phyloP scores from a whole-genome alignment of 2,113 vertebrate genomes.

The Bucco capensis region DNA sequence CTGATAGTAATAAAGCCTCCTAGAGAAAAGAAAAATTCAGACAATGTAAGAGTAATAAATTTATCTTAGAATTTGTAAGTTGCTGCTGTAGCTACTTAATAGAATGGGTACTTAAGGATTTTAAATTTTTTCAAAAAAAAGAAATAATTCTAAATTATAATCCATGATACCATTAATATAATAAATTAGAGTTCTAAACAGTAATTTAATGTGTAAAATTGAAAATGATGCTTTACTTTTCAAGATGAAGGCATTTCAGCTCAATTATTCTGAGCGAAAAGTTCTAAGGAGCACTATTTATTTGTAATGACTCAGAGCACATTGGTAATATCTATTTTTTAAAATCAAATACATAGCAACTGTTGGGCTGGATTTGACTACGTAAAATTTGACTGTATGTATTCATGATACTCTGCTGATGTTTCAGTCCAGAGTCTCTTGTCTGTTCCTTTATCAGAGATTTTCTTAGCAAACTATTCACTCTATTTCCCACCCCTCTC shows the following conservation, averaged over 20 bases:
- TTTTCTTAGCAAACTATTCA: background rate
- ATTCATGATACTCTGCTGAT: fast-evolving
- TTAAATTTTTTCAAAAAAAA: fast-evolving
- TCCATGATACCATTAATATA: background rate
- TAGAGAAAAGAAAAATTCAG: background rate
- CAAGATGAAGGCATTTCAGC: background rate
- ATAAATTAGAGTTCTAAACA: background rate
- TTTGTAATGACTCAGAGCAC: background rate
- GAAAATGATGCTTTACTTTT: background rate
- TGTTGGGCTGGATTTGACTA: background rate
- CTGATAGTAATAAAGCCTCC: background rate
- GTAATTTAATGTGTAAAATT: background rate
- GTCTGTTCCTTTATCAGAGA: background rate
- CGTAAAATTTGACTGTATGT: background rate
- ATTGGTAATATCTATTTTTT: background rate
- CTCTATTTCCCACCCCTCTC: too few relatives aligned
- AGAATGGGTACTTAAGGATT: background rate
- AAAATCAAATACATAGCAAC: background rate
- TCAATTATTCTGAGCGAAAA: background rate
- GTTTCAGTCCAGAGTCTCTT: background rate
- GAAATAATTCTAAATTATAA: background rate
- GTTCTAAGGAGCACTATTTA: background rate
- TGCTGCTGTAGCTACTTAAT: background rate
- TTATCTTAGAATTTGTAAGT: background rate
- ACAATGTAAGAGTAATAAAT: background rate